Conservation (phyloP, 2,113 vertebrate species). For the Lophochroa leadbeateri region DNA sequence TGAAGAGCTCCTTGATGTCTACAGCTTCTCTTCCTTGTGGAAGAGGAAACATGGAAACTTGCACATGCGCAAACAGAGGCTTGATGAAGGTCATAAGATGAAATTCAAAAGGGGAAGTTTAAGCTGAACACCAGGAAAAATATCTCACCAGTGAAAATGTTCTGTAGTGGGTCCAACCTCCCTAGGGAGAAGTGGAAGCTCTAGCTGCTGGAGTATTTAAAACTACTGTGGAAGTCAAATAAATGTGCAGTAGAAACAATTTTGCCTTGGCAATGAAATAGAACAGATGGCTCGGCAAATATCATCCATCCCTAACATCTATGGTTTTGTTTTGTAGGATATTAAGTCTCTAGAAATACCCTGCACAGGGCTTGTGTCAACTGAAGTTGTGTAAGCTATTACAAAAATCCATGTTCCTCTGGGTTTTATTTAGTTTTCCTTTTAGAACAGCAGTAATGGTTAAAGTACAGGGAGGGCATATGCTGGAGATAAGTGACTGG, state of each 20-base stretch:
- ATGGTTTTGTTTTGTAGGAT: not conserved
- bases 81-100: not conserved
- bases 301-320: not conserved
- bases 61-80: not conserved
- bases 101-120: not conserved
- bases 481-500: not conserved
- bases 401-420: not conserved
- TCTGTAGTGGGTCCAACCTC: not conserved
- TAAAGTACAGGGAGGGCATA: not conserved
- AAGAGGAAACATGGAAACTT: not conserved
- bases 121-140: not conserved
- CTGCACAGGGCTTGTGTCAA: not conserved
- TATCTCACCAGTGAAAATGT: not conserved
- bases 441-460: not conserved
- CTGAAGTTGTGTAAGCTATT: not conserved
- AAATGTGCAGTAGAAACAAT: not conserved
- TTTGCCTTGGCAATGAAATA: slow-evolving; percentile 12
- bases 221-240: slow-evolving; percentile 4
- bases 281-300: slow-evolving; percentile 40
- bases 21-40: not conserved
- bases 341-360: not conserved
- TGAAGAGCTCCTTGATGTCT: not conserved
- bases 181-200: not conserved
- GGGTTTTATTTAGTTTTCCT: not conserved
- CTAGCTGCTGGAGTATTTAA: not conserved